Evolutionary conservation across 2,888 invertebrate genomes (phyloP), one percentile per base, ranked within the genome.

Genomic region (Syritta pipiens): DNA sequence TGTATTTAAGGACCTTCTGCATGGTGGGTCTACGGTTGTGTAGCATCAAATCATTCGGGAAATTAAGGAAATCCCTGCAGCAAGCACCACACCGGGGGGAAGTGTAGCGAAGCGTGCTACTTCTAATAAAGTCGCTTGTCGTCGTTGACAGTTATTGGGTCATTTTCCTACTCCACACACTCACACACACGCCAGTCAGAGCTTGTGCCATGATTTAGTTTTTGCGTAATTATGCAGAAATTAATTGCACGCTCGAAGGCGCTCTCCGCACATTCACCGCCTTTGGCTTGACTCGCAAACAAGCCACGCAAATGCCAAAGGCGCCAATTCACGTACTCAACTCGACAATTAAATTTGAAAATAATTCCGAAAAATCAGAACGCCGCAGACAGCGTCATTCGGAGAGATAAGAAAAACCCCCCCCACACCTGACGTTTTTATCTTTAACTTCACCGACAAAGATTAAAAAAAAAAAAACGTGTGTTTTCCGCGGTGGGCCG

Each of bases 121-220:
- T n/a, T n/a, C 37, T 60, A 71, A 69, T 57, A 76, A 51, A 69
- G 30, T 42, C 46, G 30, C 53, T 65, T 65, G 71, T 65, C 53
- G 71, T 60, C 53, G 71, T 69, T 65, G 26, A 76, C 71, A 59
- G 65, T 71, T 65, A 77, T 77, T 71, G 65, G 77, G 59, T 71
- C 77, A 71, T 71, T 77, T 65, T 7, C 22, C 46, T 24, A 40
- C 65, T 20, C 44, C 32, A 9, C 5, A 46, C 20, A 24, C 4
- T 10, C 4, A 28, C 6, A 28, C 7, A 28, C 6, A 28, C 32
- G 30, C 22, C 32, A 26, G 46, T n/a, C 32, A 55, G 48, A 24
- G 32, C 65, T 60, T 67, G 35, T 22, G 22, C 60, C 49, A 60
- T 65, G 77, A 65, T 77, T 77, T 60, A 65, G 60, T 51, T 40